Conservation (phyloP, 2,797 vertebrate genomes). For the Aselliscus stoliczkanus region DNA sequence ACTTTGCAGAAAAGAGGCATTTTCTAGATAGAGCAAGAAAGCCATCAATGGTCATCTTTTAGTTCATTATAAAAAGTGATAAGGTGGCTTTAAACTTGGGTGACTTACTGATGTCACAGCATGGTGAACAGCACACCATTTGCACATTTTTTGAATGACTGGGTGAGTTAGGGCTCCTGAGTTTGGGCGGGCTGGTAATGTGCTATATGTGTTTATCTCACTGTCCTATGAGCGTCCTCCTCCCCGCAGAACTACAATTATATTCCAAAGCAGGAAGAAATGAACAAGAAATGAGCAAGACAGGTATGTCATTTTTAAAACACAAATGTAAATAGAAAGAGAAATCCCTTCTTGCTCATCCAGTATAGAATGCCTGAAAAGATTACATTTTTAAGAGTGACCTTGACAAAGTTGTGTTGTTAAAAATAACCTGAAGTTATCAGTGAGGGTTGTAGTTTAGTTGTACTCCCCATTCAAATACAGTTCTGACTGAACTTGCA, state of each 20-base stretch:
- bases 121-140: not conserved
- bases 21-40: constrained; percentile 11
- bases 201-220: not conserved
- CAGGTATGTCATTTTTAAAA: not conserved
- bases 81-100: not conserved
- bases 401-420: not conserved
- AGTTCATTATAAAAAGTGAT: constrained; percentile 23
- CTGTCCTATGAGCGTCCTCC: not conserved
- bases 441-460: not conserved
- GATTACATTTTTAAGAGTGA: not conserved
- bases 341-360: not conserved
- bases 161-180: not conserved
- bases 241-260: not conserved
- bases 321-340: constrained; percentile 7
- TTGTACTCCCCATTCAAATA: not conserved
- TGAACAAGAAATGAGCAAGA: no score
- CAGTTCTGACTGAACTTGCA: not conserved
- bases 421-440: not conserved
- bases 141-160: not conserved
- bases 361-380: not conserved
- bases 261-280: not conserved
- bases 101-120: not conserved
- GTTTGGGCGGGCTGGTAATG: not conserved
- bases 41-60: not conserved
- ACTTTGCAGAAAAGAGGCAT: not conserved